These are phyloP conservation scores for Corbicula japonica DNA, from an alignment of 2,888 invertebrate species.

Conservation along the genomic window DNA sequence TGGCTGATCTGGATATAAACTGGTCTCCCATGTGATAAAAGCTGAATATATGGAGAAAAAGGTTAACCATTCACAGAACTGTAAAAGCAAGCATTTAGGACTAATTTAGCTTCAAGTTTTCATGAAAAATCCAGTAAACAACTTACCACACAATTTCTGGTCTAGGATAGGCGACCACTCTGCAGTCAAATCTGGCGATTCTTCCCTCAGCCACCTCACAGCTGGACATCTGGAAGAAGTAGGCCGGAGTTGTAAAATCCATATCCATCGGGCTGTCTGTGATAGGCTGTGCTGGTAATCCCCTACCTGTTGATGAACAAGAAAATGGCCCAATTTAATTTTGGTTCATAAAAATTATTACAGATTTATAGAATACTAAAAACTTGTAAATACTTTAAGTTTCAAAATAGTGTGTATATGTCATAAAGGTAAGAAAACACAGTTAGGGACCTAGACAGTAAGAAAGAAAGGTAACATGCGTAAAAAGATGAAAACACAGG, in stretches of 20 bases:
- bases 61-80: no score
- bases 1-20: no score
- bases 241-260: slow-evolving; percentile 76
- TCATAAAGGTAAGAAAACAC: no score
- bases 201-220: slow-evolving; percentile 80
- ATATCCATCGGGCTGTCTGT: slow-evolving; percentile 67
- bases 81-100: no score
- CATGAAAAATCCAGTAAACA: neutral
- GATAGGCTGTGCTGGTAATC: slow-evolving; percentile 39
- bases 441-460: no score
- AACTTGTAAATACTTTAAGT: no score
- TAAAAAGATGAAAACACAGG: no score
- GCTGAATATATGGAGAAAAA: no score
- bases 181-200: slow-evolving; percentile 83
- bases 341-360: neutral
- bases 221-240: slow-evolving; percentile 80
- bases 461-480: no score
- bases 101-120: slow-evolving; percentile 2
- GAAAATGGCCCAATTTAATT: neutral
- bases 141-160: slow-evolving; percentile 85
- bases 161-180: slow-evolving; percentile 83
- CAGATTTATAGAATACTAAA: no score
- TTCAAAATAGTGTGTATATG: no score
- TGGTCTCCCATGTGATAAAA: no score
- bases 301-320: slow-evolving; percentile 31